Conservation (phyloP, 2,113 vertebrate genomes). For the Nymphicus hollandicus region DNA sequence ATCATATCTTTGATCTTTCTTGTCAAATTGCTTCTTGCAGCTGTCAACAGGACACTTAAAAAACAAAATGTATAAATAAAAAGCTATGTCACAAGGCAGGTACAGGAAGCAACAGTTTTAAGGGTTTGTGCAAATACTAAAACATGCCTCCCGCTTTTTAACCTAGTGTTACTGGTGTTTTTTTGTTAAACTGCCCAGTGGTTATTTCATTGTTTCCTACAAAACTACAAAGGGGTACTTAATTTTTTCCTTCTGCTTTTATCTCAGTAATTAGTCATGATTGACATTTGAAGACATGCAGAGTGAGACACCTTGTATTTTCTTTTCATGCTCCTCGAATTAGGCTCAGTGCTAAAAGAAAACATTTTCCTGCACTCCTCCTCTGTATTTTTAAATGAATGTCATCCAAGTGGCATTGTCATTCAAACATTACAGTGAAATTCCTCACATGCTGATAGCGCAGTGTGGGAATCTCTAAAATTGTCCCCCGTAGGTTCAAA, state of each 20-base stretch:
- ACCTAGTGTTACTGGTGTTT: background rate
- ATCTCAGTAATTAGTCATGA: background rate
- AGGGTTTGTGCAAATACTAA: background rate
- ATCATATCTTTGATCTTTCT: background rate
- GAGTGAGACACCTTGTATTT: background rate
- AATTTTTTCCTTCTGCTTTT: background rate
- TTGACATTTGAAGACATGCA: background rate
- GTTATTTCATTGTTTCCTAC: background rate
- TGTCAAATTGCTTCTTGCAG: background rate
- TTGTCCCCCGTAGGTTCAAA: background rate
- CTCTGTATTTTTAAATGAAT: background rate
- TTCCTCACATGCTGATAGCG: background rate
- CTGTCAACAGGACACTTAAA: background rate
- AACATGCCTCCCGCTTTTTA: background rate
- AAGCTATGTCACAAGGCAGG: background rate
- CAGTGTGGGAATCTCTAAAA: background rate
- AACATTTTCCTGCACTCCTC: background rate
- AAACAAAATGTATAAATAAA: background rate
- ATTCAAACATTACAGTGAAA: background rate
- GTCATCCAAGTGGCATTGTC: background rate
- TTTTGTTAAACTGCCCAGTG: background rate
- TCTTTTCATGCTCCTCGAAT: background rate
- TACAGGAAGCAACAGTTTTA: background rate
- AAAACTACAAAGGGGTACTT: background rate
- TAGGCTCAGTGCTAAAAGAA: background rate